These are phyloP conservation scores for Sphinx pinastri DNA, from an alignment of 2,888 invertebrate genomes.

Conservation along the genomic window DNA sequence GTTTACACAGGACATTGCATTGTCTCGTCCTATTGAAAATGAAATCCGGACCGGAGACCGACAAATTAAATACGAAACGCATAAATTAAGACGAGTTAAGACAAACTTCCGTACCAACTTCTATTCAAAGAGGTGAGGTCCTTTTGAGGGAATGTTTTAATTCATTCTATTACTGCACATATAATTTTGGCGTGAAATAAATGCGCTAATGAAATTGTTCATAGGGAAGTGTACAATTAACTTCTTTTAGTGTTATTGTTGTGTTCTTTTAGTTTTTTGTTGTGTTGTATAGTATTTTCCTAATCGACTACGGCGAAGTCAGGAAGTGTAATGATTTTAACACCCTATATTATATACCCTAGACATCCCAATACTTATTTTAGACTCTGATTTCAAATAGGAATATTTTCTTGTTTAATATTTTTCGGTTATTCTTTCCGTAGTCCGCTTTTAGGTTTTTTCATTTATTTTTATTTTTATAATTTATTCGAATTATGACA, in stretches of 20 bases:
- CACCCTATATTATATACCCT: too few species aligned
- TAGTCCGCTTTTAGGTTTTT: too few species aligned
- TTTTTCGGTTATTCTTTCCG: too few species aligned
- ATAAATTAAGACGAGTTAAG: constrained; percentile 74
- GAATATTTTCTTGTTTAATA: too few species aligned
- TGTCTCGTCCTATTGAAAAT: constrained; percentile 70
- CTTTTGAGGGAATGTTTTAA: constrained; percentile 66
- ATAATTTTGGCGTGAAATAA: constrained; percentile 35
- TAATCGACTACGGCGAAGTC: too few species aligned
- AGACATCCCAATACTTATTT: too few species aligned
- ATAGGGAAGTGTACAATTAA: not conserved
- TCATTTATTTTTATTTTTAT: too few species aligned
- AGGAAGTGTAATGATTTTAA: too few species aligned
- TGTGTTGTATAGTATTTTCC: too few species aligned
- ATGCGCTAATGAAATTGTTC: constrained; percentile 21
- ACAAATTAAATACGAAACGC: constrained; percentile 73
- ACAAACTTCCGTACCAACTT: constrained; percentile 67
- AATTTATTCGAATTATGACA: too few species aligned
- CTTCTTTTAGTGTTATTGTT: not conserved
- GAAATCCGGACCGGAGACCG: constrained; percentile 60
- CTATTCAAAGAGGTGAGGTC: constrained; percentile 67
- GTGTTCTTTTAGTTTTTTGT: too few species aligned
- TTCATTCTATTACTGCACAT: constrained; percentile 45
- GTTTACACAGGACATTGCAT: constrained; percentile 58
- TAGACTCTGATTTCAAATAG: too few species aligned